Evolutionary conservation across 2,888 invertebrate species (phyloP).

Genomic region (Lasioglossum leucozonium): DNA sequence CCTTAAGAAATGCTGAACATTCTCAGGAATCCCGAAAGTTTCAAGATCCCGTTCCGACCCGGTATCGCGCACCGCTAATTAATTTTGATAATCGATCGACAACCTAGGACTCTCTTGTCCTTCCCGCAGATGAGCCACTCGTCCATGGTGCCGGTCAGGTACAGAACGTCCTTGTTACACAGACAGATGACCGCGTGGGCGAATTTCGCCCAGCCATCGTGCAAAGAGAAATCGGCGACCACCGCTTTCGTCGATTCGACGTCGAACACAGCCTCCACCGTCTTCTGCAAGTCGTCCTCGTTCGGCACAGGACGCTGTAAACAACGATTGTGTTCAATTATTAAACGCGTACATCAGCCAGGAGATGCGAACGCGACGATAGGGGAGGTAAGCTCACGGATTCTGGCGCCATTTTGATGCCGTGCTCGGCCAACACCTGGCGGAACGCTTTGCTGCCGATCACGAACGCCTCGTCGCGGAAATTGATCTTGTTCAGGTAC

Average conservation of each 20-base stretch:
- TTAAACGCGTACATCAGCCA: background rate
- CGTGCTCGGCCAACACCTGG: slow-evolving; percentile 83
- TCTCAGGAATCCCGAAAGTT: too few relatives aligned
- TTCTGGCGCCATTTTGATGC: slow-evolving; percentile 83
- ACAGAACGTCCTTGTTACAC: slow-evolving; percentile 85
- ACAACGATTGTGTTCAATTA: background rate
- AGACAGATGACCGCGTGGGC: slow-evolving; percentile 85
- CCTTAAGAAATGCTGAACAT: too few relatives aligned
- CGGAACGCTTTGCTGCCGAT: slow-evolving; percentile 84
- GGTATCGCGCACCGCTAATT: too few relatives aligned
- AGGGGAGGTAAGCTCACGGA: slow-evolving; percentile 57
- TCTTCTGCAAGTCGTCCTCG: slow-evolving; percentile 30
- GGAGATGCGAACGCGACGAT: background rate
- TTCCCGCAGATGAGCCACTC: slow-evolving; percentile 16
- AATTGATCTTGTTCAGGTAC: slow-evolving; percentile 86
- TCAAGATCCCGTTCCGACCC: too few relatives aligned
- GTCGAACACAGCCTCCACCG: slow-evolving; percentile 44
- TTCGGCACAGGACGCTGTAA: background rate
- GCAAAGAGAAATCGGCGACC: slow-evolving; percentile 86
- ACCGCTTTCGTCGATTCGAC: slow-evolving; percentile 85
- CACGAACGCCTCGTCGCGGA: slow-evolving; percentile 86
- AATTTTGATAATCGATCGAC: background rate
- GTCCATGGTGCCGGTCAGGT: slow-evolving; percentile 84
- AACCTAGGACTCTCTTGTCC: slow-evolving; percentile 55
- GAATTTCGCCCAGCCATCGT: slow-evolving; percentile 85